Conservation (phyloP, 2,797 vertebrate species). For the Tangara arthus region DNA sequence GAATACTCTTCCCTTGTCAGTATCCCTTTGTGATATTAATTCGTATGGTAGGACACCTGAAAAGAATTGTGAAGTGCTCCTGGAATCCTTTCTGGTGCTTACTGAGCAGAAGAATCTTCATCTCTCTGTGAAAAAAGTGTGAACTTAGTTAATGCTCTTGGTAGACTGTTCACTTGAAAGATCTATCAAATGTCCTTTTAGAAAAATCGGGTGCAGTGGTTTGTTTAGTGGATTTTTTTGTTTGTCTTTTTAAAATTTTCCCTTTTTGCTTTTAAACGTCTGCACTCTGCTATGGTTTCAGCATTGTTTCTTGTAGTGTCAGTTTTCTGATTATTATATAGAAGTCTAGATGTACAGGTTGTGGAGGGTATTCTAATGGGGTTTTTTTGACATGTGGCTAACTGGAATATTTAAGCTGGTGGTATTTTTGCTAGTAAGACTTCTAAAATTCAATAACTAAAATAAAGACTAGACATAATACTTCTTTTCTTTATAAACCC, state of each 20-base stretch:
- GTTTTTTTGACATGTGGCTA: background rate
- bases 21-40: background rate
- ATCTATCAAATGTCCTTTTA: background rate
- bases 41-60: rapidly evolving
- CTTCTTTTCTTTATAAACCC: background rate
- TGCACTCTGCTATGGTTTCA: background rate
- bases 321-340: background rate
- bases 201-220: background rate
- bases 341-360: background rate
- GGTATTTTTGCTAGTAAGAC: background rate
- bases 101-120: background rate
- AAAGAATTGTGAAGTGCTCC: background rate
- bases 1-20: background rate
- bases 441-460: background rate
- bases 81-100: background rate
- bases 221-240: background rate
- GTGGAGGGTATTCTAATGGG: background rate
- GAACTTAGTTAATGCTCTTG: background rate
- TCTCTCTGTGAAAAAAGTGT: background rate
- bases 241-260: background rate
- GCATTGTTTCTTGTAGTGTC: background rate
- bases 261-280: background rate
- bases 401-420: background rate
- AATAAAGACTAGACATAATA: background rate
- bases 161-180: background rate